Base-by-base conservation (phyloP, 2,888 invertebrate genomes). In the Blastobasis lacticolella region DNA sequence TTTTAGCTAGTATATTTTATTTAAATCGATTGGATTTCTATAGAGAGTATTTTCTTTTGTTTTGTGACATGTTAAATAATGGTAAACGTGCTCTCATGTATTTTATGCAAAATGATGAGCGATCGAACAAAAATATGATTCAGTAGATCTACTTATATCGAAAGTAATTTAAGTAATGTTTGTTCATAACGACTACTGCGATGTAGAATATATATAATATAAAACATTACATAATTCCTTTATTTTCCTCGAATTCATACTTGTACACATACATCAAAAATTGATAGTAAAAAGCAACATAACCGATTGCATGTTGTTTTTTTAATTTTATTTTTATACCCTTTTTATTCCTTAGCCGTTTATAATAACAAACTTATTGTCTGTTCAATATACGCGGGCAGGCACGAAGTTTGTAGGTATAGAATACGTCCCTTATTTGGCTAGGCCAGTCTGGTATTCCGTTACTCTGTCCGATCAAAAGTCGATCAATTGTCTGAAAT, bases 241-340 rank as follows among this genome's bases (percentile, higher is more conserved):
- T 87, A 79, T 84, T 87, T 86, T 86, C 83, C 81, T 87, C 81
- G 79, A 85, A 82, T 79, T 87, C 84, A 85, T 86, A 83, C 81
- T 83, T 87, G 86, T 87, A 87, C 85, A 86, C 86, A 80, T 84
- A 82, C 85, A 87, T 87, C 85, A 80, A 85, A 87, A 86, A 88
- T 88, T 88, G 84, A 86, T 88, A 87, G 87, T 87, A 87, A 88
- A 86, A 86, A 83, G 80, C 85, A 86, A 87, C 87, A 83, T 87
- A 87, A 88, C 86, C 84, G 81, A 88, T 63, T 71, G 65, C 71
- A 69, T 77, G 77, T 81, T 78, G 81, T 86, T 85, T 82, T 77
- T 81, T 77, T 80, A 71, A 58, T 67, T 68, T 58, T 69, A 61
- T 71, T 72, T 66, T 65, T 64, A 53, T 66, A 56, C 66, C 64